These are phyloP conservation scores for Heterodera schachtii DNA, from an alignment of 1,140 invertebrate species.

Conservation along the genomic window DNA sequence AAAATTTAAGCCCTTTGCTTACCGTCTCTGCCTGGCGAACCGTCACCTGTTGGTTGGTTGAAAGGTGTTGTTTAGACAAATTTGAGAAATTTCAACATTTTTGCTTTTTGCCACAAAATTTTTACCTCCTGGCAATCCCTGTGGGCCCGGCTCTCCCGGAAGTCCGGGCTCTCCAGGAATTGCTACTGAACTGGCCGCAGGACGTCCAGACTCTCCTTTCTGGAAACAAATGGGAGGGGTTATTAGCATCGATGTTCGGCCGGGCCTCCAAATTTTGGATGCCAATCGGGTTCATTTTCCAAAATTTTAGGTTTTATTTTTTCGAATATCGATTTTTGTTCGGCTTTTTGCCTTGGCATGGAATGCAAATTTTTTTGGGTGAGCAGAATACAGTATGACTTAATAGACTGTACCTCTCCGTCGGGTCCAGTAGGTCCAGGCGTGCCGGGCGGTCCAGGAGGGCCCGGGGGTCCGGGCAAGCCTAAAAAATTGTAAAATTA, in stretches of 20 bases:
- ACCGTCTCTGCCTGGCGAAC: constrained; percentile 45
- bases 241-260: too few species aligned
- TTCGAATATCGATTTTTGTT: too few species aligned
- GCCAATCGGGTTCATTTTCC: too few species aligned
- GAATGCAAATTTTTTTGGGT: too few species aligned
- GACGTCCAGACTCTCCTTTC: constrained; percentile 40
- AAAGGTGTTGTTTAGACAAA: background rate
- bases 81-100: background rate
- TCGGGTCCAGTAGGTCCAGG: constrained; percentile 24
- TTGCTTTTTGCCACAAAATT: background rate
- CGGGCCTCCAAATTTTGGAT: too few species aligned
- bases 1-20: background rate
- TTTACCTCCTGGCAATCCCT: constrained; percentile 36
- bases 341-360: too few species aligned
- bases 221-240: background rate
- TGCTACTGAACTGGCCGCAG: constrained; percentile 38
- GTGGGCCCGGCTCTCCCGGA: constrained; percentile 39
- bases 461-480: constrained; percentile 34
- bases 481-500: constrained; percentile 28
- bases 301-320: too few species aligned
- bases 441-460: constrained; percentile 37
- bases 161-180: constrained; percentile 39
- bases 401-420: constrained; percentile 19
- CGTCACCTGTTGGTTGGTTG: constrained; percentile 25
- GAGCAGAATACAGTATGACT: too few species aligned